phyloP scores from a whole-genome alignment of 2,888 invertebrate genomes.

The Chymomyza caudatula region DNA sequence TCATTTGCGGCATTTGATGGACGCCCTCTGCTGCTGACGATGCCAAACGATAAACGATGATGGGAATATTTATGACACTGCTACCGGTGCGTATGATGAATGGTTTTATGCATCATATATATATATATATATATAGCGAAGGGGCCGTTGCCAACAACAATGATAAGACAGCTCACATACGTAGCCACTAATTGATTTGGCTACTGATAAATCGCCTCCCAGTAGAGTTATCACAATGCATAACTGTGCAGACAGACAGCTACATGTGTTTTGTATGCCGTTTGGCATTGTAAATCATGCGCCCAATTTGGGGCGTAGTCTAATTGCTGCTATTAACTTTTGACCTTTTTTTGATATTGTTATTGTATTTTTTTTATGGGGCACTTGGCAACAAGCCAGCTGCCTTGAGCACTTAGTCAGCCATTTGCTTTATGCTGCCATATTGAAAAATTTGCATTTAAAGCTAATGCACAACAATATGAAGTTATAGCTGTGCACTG shows the following conservation, averaged over 20 bases:
- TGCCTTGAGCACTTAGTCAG: neutral
- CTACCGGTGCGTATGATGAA: conserved; percentile 66
- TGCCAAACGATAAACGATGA: conserved; percentile 59
- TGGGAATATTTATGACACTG: conserved; percentile 73
- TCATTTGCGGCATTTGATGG: conserved; percentile 65
- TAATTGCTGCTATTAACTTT: conserved; percentile 41
- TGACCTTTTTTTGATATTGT: conserved; percentile 22
- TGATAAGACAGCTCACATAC: conserved; percentile 54
- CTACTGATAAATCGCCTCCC: conserved; percentile 61
- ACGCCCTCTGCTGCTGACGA: conserved; percentile 24
- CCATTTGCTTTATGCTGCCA: neutral
- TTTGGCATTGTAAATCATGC: conserved; percentile 58
- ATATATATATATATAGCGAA: too few relatives aligned
- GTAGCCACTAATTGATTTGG: conserved; percentile 66
- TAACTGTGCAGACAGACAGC: conserved; percentile 36
- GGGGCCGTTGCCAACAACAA: neutral
- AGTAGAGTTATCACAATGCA: conserved; percentile 21
- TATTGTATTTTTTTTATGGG: neutral
- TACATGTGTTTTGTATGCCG: conserved; percentile 40
- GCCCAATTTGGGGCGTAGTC: conserved; percentile 47
- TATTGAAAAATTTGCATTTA: neutral
- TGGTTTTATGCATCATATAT: conserved; percentile 47
- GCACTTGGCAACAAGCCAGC: neutral
- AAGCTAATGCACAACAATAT: neutral
- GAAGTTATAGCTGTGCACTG: neutral